Evolutionary conservation across 1,140 invertebrate genomes (phyloP), one percentile per base, ranked within the genome.

Genomic region (Dreissena polymorpha): DNA sequence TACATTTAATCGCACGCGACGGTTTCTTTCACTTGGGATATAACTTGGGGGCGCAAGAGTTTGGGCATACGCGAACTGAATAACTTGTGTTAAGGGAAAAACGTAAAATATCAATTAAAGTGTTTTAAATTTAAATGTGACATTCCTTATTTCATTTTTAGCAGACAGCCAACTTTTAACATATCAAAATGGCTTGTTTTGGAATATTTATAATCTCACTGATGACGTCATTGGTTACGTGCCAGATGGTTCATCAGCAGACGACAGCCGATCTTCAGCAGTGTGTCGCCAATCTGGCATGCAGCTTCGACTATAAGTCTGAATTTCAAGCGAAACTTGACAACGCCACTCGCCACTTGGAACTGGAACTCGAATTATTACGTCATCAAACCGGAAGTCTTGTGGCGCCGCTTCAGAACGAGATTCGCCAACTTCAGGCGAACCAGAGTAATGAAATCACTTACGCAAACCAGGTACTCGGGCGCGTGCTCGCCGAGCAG

Each of bases 211-310:
- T 39, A 39, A 39, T 8, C 39, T 39, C 39, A 8, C 39, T 39
- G 39, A 39, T 39, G 39, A 39, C 39, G 39, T 39, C 39, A 39
- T 39, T 39, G 39, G 39, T 39, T 2, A 39, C 39, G 8, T 39
- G 39, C 39, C 39, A 39, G 39, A 39, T 39, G 39, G 39, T 39
- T 39, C 39, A n/a, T 13, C 70, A 72, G n/a, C 25, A 5, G 29
- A 78, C 39, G 10, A 39, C 63, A 6, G 63, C 39, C 49, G 75
- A 69, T 16, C 18, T 80, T 25, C 77, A 80, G 57, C 77, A 80
- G 57, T 80, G 77, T 49, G 65, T 67, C 18, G 68, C 67, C 16
- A 72, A 80, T 69, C 18, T 80, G 39, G 77, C 77, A 6, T 80
- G 77, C 67, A 72, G 68, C 72, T 39, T 72, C n/a, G 55, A 80